Base-by-base conservation (phyloP, 2,797 vertebrate genomes). In the Myotis planiceps region DNA sequence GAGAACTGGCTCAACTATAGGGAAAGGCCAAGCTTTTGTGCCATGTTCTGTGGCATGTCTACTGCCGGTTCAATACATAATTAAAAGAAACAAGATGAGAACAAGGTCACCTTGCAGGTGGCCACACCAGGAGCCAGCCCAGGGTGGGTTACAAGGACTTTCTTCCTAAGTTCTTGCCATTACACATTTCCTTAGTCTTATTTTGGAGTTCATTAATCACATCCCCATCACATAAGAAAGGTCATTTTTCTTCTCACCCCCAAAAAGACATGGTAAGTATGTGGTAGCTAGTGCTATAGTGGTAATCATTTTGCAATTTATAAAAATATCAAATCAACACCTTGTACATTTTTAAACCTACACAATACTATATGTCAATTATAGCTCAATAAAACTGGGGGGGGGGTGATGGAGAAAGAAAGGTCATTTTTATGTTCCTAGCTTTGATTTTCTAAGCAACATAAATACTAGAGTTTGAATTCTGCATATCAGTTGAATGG, bases 81-180 rank as follows among this genome's bases (percentile, higher is more conserved):
- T 89, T 49, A 60, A 92, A 83, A 80, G 47, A 87, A 95, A 82
- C 83, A 88, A 68, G 90, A 88, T 42, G 15, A 94, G 47, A 79
- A 74, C 81, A 95, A 66, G 90, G 60, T 34, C n/a, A 66, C n/a
- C 78, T 81, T 23, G 34, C 9, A 71, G 68, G 53, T n/a, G 60
- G 29, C 39, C 76, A 32, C 53, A 13, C 34, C 47, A 92, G 84
- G 76, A 95, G 27, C 55, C 65, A 87, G 60, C 60, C 60, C 68
- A 60, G 32, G 3, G 1, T 3, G 29, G n/a, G 42, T 47, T 78
- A 80, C 60, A 82, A 72, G 53, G 18, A 63, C 68, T 79, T 68
- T 58, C 72, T 92, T 74, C 23, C 37, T 58, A 58, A 60, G 1
- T 89, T 88, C 65, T 63, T 90, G 27, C 25, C 84, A 37, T 76